Evolutionary conservation across 2,113 vertebrate genomes (phyloP).

Genomic region (Lynx canadensis): DNA sequence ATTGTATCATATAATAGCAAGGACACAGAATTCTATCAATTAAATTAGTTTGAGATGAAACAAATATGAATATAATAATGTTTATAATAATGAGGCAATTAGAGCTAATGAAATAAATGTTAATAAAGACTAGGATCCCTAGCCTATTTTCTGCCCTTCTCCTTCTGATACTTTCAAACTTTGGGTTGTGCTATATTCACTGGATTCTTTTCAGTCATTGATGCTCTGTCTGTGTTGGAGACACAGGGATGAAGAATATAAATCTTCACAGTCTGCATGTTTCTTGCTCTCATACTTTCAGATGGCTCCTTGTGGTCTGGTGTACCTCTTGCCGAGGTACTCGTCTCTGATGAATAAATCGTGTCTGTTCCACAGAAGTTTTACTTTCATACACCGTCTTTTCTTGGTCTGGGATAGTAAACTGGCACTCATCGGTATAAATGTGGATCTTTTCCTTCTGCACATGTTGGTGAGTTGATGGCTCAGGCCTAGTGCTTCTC

Average conservation of each 20-base stretch:
- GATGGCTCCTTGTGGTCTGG: neutral
- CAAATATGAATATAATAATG: constrained; percentile 91
- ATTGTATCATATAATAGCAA: constrained; percentile 90
- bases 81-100: constrained; percentile 90
- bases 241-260: neutral
- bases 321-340: neutral
- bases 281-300: neutral
- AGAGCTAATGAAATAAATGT: constrained; percentile 88
- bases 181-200: constrained; percentile 64
- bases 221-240: neutral
- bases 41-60: constrained; percentile 91
- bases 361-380: neutral
- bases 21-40: constrained; percentile 90
- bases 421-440: neutral
- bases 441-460: neutral
- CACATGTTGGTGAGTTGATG: neutral
- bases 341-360: neutral
- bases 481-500: neutral
- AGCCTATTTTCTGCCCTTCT: constrained; percentile 59
- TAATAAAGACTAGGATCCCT: constrained; percentile 83
- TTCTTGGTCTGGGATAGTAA: neutral
- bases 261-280: neutral
- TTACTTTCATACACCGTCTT: neutral
- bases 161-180: constrained; percentile 71
- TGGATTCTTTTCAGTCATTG: neutral